Evolutionary conservation across 1,140 invertebrate species (phyloP).

Genomic region (Marisa cornuarietis): DNA sequence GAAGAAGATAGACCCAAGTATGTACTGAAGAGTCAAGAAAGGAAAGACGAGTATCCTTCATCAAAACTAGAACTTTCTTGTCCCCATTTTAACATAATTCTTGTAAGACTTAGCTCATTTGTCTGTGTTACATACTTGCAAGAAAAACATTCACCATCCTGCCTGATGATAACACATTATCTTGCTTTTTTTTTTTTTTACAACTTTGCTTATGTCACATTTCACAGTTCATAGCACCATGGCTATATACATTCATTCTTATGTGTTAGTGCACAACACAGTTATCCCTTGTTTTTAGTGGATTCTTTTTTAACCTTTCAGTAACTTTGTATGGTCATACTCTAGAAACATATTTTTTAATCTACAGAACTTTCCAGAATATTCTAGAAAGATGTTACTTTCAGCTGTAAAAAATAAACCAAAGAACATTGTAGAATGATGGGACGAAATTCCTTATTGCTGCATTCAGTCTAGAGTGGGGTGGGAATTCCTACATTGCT

Average conservation of each 20-base stretch:
- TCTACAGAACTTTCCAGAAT: no score
- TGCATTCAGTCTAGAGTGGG: no score
- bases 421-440: no score
- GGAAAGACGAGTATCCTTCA: constrained; percentile 57
- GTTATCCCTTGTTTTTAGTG: no score
- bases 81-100: neutral
- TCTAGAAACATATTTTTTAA: no score
- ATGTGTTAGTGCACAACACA: neutral
- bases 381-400: no score
- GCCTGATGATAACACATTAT: neutral
- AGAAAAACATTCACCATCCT: neutral
- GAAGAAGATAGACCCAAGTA: constrained; percentile 40
- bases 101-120: neutral
- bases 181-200: neutral
- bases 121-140: neutral
- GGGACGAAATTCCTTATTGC: no score
- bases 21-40: constrained; percentile 44
- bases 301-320: neutral
- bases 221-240: neutral
- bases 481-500: no score
- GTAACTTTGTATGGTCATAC: no score
- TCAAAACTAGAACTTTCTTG: neutral
- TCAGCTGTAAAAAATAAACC: no score
- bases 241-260: neutral
- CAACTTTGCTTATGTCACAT: no score